Base-by-base conservation (phyloP, 2,113 vertebrate genomes). In the Formicarius rufipectus region DNA sequence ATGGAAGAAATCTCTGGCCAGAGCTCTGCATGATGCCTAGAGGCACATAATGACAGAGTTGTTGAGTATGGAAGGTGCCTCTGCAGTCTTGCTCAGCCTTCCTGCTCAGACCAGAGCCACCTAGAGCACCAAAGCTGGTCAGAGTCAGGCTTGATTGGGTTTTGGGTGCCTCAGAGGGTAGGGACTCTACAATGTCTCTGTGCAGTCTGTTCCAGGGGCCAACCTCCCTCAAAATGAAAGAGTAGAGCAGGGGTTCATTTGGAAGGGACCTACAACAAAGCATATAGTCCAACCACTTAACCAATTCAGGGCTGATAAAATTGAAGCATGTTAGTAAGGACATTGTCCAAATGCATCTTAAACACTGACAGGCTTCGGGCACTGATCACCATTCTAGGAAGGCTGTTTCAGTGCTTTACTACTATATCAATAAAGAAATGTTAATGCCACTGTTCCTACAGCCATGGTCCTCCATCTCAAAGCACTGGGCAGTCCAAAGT, bases 21-120 rank as follows among this genome's bases (percentile, higher is more conserved):
- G 37, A 80, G 16, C 63, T 80, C 19, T 77, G 24, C 13, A 22
- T 27, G 33, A 56, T 16, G 7, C 8, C 8, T 0, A 79, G 39
- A 64, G 66, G 12, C 39, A 81, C 25, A 85, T 40, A 76, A 64
- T 15, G 40, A 16, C 40, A 85, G 35, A 68, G 37, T 10, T 27
- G 13, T 8, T 14, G 28, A 17, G 12, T 82, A 45, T 82, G 44
- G n/a, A 89, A 77, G 9, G 18, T 1, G 1, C 28, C 12, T 42
- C 60, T 44, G 14, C 42, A 84, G 24, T 35, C 42, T 53, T 68
- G 14, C 55, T 49, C 42, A 77, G 12, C 31, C 42, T 10, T 53
- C 12, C 62, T 39, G 45, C n/a, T 22, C 56, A 35, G n/a, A 25
- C 6, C 1, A 2, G 7, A 9, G 23, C 33, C 4, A 1, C 16